Conservation (phyloP, 2,113 vertebrate species). For the Sphaerodactylus townsendi region DNA sequence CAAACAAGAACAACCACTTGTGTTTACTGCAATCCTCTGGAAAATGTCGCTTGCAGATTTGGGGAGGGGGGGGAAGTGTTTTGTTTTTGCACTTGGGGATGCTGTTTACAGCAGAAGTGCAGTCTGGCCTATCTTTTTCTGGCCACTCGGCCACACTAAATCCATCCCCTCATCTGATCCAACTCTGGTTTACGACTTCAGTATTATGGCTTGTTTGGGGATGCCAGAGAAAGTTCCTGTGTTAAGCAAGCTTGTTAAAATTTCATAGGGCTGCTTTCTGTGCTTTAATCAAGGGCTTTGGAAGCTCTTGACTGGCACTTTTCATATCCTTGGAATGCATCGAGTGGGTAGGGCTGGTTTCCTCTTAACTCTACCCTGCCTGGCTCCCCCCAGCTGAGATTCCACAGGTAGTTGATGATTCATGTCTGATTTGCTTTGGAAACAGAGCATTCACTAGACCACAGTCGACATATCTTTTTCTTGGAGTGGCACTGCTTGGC, state of each 20-base stretch:
- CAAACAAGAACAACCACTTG: neutral
- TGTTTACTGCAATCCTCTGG: neutral
- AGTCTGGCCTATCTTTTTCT: neutral
- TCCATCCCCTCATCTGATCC: neutral
- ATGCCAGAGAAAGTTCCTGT: neutral
- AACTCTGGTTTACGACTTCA: neutral
- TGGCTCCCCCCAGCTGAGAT: neutral
- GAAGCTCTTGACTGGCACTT: neutral
- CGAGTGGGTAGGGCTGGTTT: neutral
- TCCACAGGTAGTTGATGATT: too few species aligned
- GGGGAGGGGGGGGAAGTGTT: too few species aligned
- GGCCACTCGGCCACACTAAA: neutral
- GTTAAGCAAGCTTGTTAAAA: neutral
- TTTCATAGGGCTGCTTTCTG: neutral
- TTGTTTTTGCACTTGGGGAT: too few species aligned
- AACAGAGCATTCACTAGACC: too few species aligned
- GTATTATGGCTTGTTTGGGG: neutral
- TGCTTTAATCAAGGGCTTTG: neutral
- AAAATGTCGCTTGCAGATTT: neutral
- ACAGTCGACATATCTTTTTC: too few species aligned
- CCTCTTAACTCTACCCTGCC: neutral
- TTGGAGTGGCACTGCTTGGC: too few species aligned
- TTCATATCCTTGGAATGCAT: neutral
- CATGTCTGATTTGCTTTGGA: neutral
- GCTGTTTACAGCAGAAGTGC: too few species aligned